phyloP scores from a whole-genome alignment of 2,888 invertebrate species.

The Tridacna gigas region DNA sequence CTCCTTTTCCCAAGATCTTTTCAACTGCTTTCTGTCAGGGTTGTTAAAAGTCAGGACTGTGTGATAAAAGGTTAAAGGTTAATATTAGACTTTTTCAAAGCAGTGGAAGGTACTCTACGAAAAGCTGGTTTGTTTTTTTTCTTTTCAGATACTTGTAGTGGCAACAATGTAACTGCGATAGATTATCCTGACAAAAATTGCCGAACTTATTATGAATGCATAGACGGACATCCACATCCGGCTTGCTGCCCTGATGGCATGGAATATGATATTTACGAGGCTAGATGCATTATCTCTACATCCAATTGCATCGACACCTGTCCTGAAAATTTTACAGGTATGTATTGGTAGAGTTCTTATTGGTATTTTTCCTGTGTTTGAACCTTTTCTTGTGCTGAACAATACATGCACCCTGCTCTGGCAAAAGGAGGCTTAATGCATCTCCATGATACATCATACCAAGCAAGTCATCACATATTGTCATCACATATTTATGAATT shows the following conservation, averaged over 20 bases:
- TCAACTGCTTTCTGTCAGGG: not conserved
- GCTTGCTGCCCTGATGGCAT: constrained; percentile 12
- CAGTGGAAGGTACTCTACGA: too few relatives aligned
- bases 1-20: not conserved
- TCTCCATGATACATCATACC: too few relatives aligned
- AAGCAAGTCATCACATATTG: too few relatives aligned
- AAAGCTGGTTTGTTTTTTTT: not conserved
- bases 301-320: not conserved
- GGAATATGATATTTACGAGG: constrained; percentile 9
- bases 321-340: constrained; percentile 12
- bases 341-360: not conserved
- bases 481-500: too few relatives aligned
- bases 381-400: too few relatives aligned
- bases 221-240: constrained; percentile 8
- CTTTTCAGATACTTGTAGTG: not conserved
- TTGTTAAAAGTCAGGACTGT: not conserved
- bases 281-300: constrained; percentile 6
- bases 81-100: too few relatives aligned
- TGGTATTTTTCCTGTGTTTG: too few relatives aligned
- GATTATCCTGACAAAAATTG: constrained; percentile 4
- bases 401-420: too few relatives aligned
- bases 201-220: constrained; percentile 4
- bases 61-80: not conserved
- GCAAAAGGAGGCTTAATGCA: too few relatives aligned
- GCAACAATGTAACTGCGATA: constrained; percentile 2